phyloP scores from a whole-genome alignment of 1,140 invertebrate genomes.

The Branchinecta lindahli region DNA sequence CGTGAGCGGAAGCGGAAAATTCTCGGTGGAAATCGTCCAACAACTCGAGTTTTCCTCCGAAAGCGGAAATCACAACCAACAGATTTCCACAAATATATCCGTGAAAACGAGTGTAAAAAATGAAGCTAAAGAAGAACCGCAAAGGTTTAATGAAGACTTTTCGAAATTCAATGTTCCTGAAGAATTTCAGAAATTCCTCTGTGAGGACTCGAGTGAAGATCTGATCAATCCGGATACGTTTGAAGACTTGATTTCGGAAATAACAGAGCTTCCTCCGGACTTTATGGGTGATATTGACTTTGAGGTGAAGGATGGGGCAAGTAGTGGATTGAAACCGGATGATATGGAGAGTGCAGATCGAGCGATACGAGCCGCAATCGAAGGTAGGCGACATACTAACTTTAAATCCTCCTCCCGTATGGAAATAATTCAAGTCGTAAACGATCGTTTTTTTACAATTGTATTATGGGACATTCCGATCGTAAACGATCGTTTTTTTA shows the following conservation, averaged over 20 bases:
- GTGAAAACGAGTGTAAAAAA: conserved; percentile 45
- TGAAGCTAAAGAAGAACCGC: background rate
- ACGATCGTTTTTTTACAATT: no score
- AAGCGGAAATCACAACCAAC: conserved; percentile 58
- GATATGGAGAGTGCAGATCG: conserved; percentile 16
- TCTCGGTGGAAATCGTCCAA: conserved; percentile 75
- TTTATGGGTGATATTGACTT: conserved; percentile 70
- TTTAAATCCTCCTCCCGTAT: no score
- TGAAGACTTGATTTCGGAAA: conserved; percentile 73
- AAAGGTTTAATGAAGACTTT: conserved; percentile 31
- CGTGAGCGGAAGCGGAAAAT: conserved; percentile 37
- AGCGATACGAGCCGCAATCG: conserved; percentile 15
- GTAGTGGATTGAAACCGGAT: conserved; percentile 16
- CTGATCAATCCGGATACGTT: conserved; percentile 62
- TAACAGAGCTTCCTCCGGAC: conserved; percentile 60
- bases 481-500: no score
- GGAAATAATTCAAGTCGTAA: no score
- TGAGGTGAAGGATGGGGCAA: conserved; percentile 37
- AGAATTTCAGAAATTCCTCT: conserved; percentile 46
- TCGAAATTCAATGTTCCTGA: conserved; percentile 9
- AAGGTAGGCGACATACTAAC: background rate
- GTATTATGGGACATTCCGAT: no score
- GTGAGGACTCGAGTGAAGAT: conserved; percentile 63
- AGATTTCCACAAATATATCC: conserved; percentile 80
- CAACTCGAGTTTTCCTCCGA: conserved; percentile 70